Evolutionary conservation across 2,797 vertebrate species (phyloP), one percentile per base, ranked within the genome.

Genomic region (Sarcophilus harrisii): DNA sequence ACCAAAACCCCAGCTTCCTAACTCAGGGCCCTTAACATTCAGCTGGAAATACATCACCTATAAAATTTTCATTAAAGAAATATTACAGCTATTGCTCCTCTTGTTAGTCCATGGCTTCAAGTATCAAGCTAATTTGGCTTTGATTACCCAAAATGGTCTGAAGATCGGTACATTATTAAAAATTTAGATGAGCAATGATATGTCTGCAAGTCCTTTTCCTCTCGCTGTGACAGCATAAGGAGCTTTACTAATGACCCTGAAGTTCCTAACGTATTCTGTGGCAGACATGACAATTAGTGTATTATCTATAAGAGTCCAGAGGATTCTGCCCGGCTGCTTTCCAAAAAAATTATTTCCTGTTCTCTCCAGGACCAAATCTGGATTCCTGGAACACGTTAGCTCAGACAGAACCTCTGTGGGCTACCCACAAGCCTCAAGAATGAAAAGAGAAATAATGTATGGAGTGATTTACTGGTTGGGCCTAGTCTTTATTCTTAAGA

Each of bases 51-150:
- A 94, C 96, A 92, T 92, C 97, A 81, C 18, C 96, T 97, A 97
- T 98, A 95, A 97, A 98, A 98, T 96, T 98, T 98, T 97, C 98
- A 98, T 98, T 97, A 97, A 93, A 96, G 97, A 95, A 95, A 95
- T 98, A 93, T 96, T 95, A 93, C 91, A 91, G 91, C 92, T 97
- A 45, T 95, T 95, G 21, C 93, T 94, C 59, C 90, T n/a, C 96
- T 97, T 94, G 96, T 97, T 95, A 95, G 92, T 94, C 95, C 89
- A 91, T 57, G 96, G 90, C 97, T 97, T 96, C 95, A 97, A 95
- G 93, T 55, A 91, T 62, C 95, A 10, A 90, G 92, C 96, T 98
- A 94, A 97, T 97, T 98, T 93, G 97, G 95, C 94, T 92, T 97
- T 97, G 97, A 98, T 98, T 98, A 95, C 96, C 81, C 89, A 87